Evolutionary conservation across 2,113 vertebrate species (phyloP).

Genomic region (Proteles cristata): DNA sequence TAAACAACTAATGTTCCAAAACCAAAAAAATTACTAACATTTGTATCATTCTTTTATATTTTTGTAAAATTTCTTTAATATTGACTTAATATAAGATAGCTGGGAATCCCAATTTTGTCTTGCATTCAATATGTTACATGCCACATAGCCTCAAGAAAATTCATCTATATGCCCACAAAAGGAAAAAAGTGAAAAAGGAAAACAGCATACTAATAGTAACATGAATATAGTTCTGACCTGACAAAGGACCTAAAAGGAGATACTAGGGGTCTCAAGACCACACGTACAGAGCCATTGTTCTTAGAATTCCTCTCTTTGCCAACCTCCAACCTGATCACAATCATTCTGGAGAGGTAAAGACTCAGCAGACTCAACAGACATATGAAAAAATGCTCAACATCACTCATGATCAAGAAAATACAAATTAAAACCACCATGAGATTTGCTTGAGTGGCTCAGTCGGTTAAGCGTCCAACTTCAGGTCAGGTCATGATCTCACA

Average conservation of each 20-base stretch:
- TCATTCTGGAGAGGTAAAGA: background rate
- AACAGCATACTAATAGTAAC: background rate
- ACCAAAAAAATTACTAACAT: background rate
- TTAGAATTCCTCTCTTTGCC: background rate
- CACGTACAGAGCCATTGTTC: background rate
- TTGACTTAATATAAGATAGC: background rate
- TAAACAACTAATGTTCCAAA: background rate
- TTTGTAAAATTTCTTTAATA: background rate
- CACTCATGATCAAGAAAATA: too few relatives aligned
- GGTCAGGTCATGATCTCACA: too few relatives aligned
- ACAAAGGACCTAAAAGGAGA: background rate
- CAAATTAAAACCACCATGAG: too few relatives aligned
- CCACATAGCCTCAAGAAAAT: background rate
- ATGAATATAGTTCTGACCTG: background rate
- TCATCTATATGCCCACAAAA: background rate
- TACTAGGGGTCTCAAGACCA: background rate
- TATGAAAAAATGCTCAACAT: too few relatives aligned
- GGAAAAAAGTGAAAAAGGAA: background rate
- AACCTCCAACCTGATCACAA: background rate
- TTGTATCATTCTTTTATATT: background rate
- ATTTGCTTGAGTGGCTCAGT: too few relatives aligned
- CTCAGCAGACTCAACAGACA: too few relatives aligned
- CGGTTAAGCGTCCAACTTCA: too few relatives aligned
- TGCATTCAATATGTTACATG: background rate
- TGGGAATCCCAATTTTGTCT: background rate